These are phyloP conservation scores for Ectemnius continuus DNA, from an alignment of 2,888 invertebrate species.

Conservation along the genomic window DNA sequence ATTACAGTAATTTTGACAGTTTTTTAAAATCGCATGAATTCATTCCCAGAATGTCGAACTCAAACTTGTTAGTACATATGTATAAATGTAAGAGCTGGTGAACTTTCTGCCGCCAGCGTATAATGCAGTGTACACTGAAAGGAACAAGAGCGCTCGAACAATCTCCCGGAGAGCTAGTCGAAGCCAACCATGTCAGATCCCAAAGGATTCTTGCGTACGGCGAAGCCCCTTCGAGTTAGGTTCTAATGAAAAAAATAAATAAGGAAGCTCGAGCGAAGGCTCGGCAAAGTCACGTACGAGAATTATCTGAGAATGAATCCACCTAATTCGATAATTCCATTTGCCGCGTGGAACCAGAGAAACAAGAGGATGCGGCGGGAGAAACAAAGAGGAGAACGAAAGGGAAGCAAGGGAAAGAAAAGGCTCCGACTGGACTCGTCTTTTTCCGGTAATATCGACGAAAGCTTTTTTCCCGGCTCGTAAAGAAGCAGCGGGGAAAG, in stretches of 20 bases:
- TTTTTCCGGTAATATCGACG: slow-evolving; percentile 44
- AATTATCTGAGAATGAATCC: neutral
- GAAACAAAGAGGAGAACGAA: neutral
- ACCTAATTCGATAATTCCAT: slow-evolving; percentile 23
- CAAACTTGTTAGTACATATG: too few species aligned
- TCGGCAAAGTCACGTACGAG: neutral
- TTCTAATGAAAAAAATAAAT: slow-evolving; percentile 6
- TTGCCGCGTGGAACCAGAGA: neutral
- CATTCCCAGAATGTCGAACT: too few species aligned
- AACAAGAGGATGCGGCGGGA: neutral
- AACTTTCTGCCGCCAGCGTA: too few species aligned
- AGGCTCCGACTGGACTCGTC: slow-evolving; percentile 11
- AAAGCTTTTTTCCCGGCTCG: slow-evolving; percentile 30
- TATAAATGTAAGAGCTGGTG: too few species aligned
- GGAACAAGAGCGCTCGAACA: too few species aligned
- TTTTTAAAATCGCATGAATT: too few species aligned
- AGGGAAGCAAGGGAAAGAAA: neutral
- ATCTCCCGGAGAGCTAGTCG: too few species aligned
- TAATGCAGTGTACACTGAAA: too few species aligned
- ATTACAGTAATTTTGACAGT: too few species aligned
- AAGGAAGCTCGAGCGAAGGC: neutral
- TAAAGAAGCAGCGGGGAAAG: slow-evolving; percentile 32
- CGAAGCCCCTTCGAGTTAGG: too few species aligned
- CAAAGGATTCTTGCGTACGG: too few species aligned
- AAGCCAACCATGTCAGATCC: too few species aligned